phyloP scores from a whole-genome alignment of 1,140 invertebrate species.

The Drosophila arizonae region DNA sequence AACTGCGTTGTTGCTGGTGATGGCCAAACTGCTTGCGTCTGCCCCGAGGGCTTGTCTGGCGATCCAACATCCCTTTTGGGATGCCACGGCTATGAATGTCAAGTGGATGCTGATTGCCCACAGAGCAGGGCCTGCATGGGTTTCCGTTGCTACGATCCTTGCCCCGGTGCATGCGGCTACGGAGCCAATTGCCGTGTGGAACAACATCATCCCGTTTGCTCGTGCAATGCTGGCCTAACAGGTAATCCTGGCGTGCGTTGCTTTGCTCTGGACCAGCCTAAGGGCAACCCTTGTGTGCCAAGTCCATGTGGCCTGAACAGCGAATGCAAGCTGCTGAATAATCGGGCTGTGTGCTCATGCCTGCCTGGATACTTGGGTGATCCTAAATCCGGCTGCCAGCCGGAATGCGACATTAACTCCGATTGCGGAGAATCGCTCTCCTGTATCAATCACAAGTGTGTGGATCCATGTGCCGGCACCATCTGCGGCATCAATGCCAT shows the following conservation, averaged over 20 bases:
- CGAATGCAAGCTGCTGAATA: slow-evolving; percentile 87
- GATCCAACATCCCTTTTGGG: slow-evolving; percentile 88
- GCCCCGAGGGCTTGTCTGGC: slow-evolving; percentile 89
- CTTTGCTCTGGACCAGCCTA: slow-evolving; percentile 83
- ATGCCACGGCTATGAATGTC: slow-evolving; percentile 90
- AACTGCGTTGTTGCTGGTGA: slow-evolving; percentile 87
- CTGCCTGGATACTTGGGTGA: slow-evolving; percentile 88
- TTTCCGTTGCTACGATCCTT: slow-evolving; percentile 90
- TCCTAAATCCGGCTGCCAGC: slow-evolving; percentile 88
- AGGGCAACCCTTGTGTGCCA: slow-evolving; percentile 87
- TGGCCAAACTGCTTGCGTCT: slow-evolving; percentile 89
- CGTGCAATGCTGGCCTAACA: slow-evolving; percentile 87
- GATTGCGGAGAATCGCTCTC: slow-evolving; percentile 89
- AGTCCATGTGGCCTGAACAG: slow-evolving; percentile 91
- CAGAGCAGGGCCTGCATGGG: slow-evolving; percentile 89
- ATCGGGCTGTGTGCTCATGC: slow-evolving; percentile 90
- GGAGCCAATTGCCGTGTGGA: slow-evolving; percentile 88
- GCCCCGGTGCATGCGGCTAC: slow-evolving; percentile 90
- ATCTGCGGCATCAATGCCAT: slow-evolving; percentile 90
- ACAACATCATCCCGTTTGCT: slow-evolving; percentile 90
- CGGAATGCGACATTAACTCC: slow-evolving; percentile 90
- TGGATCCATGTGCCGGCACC: slow-evolving; percentile 89
- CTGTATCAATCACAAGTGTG: slow-evolving; percentile 90
- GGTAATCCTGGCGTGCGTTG: slow-evolving; percentile 91
- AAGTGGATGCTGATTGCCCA: slow-evolving; percentile 89